Conservation (phyloP, 2,888 invertebrate genomes). For the Xestia sexstrigata region DNA sequence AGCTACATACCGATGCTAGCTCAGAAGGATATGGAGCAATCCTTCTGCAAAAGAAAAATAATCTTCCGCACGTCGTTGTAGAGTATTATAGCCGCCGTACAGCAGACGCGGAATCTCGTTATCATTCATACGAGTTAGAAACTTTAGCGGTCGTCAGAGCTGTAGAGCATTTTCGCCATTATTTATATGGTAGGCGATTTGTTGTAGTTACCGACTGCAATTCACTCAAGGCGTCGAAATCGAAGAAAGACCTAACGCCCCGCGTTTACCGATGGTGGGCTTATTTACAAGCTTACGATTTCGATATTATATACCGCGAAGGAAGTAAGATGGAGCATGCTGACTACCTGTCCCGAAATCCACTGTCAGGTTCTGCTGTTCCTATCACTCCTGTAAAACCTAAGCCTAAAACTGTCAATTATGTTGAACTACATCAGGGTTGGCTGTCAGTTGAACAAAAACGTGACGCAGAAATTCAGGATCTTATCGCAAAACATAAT, state of each 20-base stretch:
- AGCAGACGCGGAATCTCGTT: constrained; percentile 8
- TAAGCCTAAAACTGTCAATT: constrained; percentile 40
- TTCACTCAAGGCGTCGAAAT: constrained; percentile 28
- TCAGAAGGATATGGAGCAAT: constrained; percentile 30
- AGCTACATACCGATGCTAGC: constrained; percentile 18
- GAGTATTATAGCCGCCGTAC: constrained; percentile 3
- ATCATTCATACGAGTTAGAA: constrained; percentile 38
- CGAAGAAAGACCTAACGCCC: constrained; percentile 27
- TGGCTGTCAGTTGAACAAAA: constrained; percentile 69
- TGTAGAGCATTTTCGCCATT: constrained; percentile 35
- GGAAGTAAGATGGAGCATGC: constrained; percentile 64
- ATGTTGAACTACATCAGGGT: constrained; percentile 49
- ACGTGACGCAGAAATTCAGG: constrained; percentile 59
- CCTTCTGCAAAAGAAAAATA: constrained; percentile 12
- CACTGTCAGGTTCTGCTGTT: neutral
- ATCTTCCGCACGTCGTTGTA: constrained; percentile 25
- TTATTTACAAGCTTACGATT: constrained; percentile 28
- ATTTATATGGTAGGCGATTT: constrained; percentile 21
- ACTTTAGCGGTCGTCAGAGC: constrained; percentile 29
- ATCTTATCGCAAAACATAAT: constrained; percentile 47
- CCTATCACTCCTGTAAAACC: neutral
- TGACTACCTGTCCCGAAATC: constrained; percentile 64
- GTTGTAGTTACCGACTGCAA: constrained; percentile 34
- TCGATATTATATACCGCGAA: constrained; percentile 59
- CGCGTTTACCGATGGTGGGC: constrained; percentile 21